phyloP scores from a whole-genome alignment of 1,140 invertebrate genomes.

The Papilio dardanus region DNA sequence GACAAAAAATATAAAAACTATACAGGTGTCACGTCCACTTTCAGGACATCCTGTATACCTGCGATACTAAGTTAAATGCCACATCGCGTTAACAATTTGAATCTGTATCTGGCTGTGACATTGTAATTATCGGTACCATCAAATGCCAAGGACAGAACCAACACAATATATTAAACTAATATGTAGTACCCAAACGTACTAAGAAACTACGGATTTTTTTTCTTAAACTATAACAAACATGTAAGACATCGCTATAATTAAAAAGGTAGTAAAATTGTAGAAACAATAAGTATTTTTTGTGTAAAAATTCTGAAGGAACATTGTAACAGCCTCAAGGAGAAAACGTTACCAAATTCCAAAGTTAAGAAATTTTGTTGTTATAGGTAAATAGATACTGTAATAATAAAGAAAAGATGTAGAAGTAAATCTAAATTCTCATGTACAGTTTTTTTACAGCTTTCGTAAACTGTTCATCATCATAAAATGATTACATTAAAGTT shows the following conservation, averaged over 20 bases:
- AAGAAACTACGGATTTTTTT: too few relatives aligned
- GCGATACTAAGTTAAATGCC: too few relatives aligned
- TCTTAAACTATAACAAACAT: neutral
- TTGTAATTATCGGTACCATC: slow-evolving; percentile 1
- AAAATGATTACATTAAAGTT: too few relatives aligned
- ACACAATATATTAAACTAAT: neutral
- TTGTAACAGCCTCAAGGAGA: neutral
- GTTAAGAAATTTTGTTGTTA: too few relatives aligned
- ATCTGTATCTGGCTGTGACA: neutral
- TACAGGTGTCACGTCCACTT: too few relatives aligned
- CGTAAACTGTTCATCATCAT: too few relatives aligned
- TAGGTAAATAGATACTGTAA: too few relatives aligned
- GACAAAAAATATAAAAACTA: too few relatives aligned
- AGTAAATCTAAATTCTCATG: too few relatives aligned
- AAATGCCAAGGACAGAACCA: neutral
- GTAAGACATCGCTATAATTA: neutral
- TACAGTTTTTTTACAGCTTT: too few relatives aligned
- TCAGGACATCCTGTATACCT: too few relatives aligned
- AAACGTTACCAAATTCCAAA: neutral
- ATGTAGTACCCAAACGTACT: neutral
- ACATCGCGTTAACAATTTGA: neutral
- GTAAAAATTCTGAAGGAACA: neutral
- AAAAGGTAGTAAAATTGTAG: neutral
- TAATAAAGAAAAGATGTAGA: too few relatives aligned
- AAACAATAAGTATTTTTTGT: neutral